Percentiles rank a stretch among this genome's conserved stretches.
Conservation (phyloP, 2,888 invertebrate genomes). For the Gymnoscelis rufifasciata region DNA sequence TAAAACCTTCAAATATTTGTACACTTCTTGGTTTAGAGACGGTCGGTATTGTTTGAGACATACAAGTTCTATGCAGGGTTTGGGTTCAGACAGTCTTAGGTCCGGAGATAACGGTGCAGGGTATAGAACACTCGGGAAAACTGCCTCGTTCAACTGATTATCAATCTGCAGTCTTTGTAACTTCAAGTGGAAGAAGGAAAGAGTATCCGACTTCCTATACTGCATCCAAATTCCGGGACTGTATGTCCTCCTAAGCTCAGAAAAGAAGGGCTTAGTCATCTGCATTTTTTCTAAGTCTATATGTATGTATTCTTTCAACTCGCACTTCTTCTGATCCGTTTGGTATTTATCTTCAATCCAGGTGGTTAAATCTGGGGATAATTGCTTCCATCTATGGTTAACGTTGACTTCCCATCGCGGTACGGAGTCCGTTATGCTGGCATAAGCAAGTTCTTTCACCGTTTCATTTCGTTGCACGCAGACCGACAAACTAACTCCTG, state of each 20-base stretch:
- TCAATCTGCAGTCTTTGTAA: constrained; percentile 85
- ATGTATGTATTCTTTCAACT: constrained; percentile 87
- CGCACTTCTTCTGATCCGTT: constrained; percentile 83
- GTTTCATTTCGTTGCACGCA: constrained; percentile 63
- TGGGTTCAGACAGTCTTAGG: constrained; percentile 44
- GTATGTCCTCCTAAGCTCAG: constrained; percentile 85
- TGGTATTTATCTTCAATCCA: constrained; percentile 91
- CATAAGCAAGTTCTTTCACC: constrained; percentile 83
- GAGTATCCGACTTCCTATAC: constrained; percentile 83
- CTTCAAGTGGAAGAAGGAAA: constrained; percentile 83
- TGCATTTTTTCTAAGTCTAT: constrained; percentile 91
- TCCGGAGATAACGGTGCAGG: constrained; percentile 79
- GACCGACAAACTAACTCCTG: constrained; percentile 83
- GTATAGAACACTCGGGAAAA: constrained; percentile 83
- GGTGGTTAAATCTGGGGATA: constrained; percentile 86
- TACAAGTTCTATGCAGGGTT: constrained; percentile 81
- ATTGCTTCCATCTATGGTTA: constrained; percentile 87
- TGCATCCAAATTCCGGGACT: constrained; percentile 87
- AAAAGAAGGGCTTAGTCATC: constrained; percentile 92
- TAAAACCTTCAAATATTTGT: constrained; percentile 81
- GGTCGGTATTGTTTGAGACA: constrained; percentile 74
- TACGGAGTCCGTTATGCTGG: constrained; percentile 83
- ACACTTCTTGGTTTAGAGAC: constrained; percentile 75
- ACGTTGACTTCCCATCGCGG: constrained; percentile 91
- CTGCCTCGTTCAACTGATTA: constrained; percentile 85